Percentiles rank a stretch among this genome's conserved stretches.
phyloP scores from a whole-genome alignment of 2,113 vertebrate genomes.

The Sebastes schlegelii region DNA sequence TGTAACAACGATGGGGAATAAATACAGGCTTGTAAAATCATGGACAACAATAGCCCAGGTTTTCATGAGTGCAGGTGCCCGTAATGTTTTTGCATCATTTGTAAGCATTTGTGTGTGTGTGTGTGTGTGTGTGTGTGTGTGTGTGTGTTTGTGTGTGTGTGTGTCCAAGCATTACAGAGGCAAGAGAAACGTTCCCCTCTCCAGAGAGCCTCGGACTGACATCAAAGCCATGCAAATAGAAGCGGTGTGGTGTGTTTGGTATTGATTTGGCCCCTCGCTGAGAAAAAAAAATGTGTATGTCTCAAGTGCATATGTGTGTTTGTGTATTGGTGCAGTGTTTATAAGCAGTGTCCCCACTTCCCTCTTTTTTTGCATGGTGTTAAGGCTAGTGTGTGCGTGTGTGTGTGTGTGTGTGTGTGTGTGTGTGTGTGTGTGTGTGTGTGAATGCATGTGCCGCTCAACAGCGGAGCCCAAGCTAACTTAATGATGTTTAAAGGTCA shows the following conservation, averaged over 20 bases:
- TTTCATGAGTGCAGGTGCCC: slow-evolving; percentile 18
- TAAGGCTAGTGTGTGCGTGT: slow-evolving; percentile 10
- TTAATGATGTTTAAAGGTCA: slow-evolving; percentile 81
- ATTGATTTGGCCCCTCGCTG: slow-evolving; percentile 66
- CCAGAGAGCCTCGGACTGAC: slow-evolving; percentile 54
- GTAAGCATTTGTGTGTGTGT: slow-evolving; percentile 24
- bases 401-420: slow-evolving; percentile 4
- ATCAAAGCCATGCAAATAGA: slow-evolving; percentile 79
- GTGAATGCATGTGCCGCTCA: slow-evolving; percentile 11
- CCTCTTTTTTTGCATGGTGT: slow-evolving; percentile 31
- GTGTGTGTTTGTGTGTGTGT: slow-evolving; percentile 37
- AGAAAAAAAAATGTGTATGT: slow-evolving; percentile 45
- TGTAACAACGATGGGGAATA: slow-evolving; percentile 38
- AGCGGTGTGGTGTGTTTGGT: slow-evolving; percentile 59
- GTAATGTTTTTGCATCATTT: slow-evolving; percentile 1
- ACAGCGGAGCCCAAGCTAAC: slow-evolving; percentile 43
- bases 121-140: slow-evolving; percentile 31
- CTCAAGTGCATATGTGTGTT: slow-evolving; percentile 16
- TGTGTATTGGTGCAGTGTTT: not conserved
- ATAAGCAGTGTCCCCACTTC: slow-evolving; percentile 16
- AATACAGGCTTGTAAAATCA: slow-evolving; percentile 46
- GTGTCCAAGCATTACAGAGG: slow-evolving; percentile 50
- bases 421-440: slow-evolving; percentile 6
- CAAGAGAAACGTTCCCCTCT: slow-evolving; percentile 50
- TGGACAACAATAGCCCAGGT: slow-evolving; percentile 10